Evolutionary conservation across 2,113 vertebrate species (phyloP), one percentile per base, ranked within the genome.

Genomic region (Cephalopholis sonnerati): DNA sequence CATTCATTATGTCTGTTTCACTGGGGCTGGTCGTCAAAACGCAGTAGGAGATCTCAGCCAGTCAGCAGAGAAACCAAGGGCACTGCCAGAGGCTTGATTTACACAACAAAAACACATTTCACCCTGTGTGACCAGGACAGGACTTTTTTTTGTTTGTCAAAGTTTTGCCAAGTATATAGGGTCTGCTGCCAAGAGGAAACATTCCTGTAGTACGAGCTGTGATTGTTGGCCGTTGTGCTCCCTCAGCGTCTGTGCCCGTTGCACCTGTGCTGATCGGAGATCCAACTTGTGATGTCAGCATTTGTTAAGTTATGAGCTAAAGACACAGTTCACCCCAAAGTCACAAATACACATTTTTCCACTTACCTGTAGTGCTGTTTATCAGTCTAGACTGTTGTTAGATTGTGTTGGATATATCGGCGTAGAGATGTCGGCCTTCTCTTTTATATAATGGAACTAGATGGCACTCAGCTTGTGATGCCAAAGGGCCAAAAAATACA

Each of bases 1-100:
- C 87, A 80, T 92, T 91, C 87, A 92, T 93, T 92, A 90, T 86
- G 84, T 85, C 64, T 77, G 78, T 86, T 89, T 83, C 81, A 75
- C 62, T 74, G 74, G 63, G 76, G 84, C 85, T 83, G 51, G 22
- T 81, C 84, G 82, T 82, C 83, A 39, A 57, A 87, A 66, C 85
- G 62, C 83, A 82, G 90, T 86, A 62, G 87, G 90, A 83, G 86
- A 84, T 84, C 74, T 68, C 85, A 87, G 82, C 79, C 82, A 84
- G 77, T 72, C 68, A 82, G 69, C 80, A 81, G 53, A 82, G 79
- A 54, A 90, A 86, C 86, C 75, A 86, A 83, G 70, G 77, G 88
- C 67, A 87, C 76, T 64, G 83, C 85, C 85, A 74, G 64, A 76
- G 74, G 63, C 85, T 87, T 81, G 81, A 90, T 92, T 93, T 91